Conservation (phyloP, 2,113 vertebrate genomes). For the Xenopus borealis region DNA sequence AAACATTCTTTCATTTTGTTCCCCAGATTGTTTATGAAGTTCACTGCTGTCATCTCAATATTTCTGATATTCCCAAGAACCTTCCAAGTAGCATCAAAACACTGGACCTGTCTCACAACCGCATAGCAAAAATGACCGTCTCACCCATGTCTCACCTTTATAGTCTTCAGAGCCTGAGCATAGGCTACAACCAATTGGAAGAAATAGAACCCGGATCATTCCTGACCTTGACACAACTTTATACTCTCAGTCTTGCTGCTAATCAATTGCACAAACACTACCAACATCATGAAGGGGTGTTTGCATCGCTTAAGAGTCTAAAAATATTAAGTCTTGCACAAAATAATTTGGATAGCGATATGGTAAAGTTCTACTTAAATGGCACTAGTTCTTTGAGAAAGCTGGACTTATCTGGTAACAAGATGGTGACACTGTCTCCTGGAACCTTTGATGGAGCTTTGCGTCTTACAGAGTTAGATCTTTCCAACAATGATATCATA, state of each 20-base stretch:
- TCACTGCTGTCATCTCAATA: conserved; percentile 64
- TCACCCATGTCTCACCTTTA: conserved; percentile 48
- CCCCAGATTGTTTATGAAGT: conserved; percentile 48
- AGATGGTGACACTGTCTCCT: conserved; percentile 57
- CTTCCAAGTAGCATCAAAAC: conserved; percentile 58
- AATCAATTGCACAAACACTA: conserved; percentile 64
- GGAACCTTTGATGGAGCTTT: conserved; percentile 58
- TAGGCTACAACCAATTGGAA: conserved; percentile 71
- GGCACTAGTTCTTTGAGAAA: conserved; percentile 61
- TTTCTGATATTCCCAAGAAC: conserved; percentile 61
- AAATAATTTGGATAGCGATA: conserved; percentile 64
- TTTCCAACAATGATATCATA: conserved; percentile 68
- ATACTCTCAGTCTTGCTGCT: conserved; percentile 63
- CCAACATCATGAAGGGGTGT: conserved; percentile 56
- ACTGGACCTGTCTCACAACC: conserved; percentile 74
- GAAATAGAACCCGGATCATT: conserved; percentile 60
- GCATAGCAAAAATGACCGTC: conserved; percentile 65
- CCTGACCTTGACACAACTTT: conserved; percentile 59
- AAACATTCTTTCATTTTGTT: conserved; percentile 7
- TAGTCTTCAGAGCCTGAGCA: conserved; percentile 65
- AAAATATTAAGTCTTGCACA: conserved; percentile 65
- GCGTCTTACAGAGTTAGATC: conserved; percentile 55
- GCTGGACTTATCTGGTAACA: conserved; percentile 66
- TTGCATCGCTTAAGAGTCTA: conserved; percentile 60
- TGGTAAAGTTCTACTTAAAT: conserved; percentile 63